Evolutionary conservation across 2,888 invertebrate species (phyloP).

Genomic region (Clepsis dumicolana): DNA sequence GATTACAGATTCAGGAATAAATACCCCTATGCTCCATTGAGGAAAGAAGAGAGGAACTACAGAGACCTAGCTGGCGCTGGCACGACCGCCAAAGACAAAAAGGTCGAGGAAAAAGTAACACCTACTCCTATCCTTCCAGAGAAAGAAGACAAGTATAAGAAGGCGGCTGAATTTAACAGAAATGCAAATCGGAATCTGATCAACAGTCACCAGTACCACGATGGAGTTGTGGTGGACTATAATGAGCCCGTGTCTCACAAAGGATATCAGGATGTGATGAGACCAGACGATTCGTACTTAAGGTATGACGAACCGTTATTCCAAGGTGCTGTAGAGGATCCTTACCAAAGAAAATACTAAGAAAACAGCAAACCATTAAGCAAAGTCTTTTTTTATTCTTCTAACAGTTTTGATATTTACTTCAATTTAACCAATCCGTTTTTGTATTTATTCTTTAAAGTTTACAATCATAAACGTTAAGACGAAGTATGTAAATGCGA

Average conservation of each 20-base stretch:
- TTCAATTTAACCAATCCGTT: slow-evolving; percentile 2
- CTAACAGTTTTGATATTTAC: background rate
- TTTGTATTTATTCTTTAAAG: slow-evolving; percentile 19
- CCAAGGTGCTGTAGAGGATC: slow-evolving; percentile 75
- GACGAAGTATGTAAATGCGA: slow-evolving; percentile 47
- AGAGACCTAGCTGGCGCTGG: slow-evolving; percentile 77
- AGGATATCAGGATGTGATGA: slow-evolving; percentile 67
- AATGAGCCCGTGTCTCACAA: slow-evolving; percentile 72
- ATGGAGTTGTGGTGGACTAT: slow-evolving; percentile 61
- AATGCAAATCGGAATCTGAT: slow-evolving; percentile 68
- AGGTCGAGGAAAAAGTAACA: slow-evolving; percentile 77
- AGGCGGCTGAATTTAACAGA: slow-evolving; percentile 53
- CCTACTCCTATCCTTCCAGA: slow-evolving; percentile 77
- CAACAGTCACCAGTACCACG: slow-evolving; percentile 82
- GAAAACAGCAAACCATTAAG: background rate
- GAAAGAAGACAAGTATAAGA: slow-evolving; percentile 69
- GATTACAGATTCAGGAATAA: slow-evolving; percentile 78
- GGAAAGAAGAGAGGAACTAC: slow-evolving; percentile 80
- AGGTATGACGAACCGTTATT: slow-evolving; percentile 78
- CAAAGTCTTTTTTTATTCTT: background rate
- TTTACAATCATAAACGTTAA: slow-evolving; percentile 26
- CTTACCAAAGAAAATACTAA: slow-evolving; percentile 80
- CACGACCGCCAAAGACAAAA: slow-evolving; percentile 74
- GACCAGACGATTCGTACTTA: slow-evolving; percentile 73
- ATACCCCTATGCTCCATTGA: slow-evolving; percentile 76